phyloP scores from a whole-genome alignment of 2,113 vertebrate genomes.

The Balaeniceps rex region DNA sequence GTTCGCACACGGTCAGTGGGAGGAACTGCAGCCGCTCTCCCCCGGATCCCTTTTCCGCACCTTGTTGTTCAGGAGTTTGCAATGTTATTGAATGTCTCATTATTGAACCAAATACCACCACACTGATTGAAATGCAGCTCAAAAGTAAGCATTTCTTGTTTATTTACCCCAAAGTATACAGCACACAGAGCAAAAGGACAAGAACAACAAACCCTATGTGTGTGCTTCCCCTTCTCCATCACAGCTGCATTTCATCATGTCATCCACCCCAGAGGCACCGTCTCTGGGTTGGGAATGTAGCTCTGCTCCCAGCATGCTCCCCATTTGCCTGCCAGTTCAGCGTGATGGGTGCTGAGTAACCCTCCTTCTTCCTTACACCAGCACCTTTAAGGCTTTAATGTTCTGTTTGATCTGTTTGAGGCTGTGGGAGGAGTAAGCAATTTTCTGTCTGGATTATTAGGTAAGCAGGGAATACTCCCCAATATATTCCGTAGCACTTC shows the following conservation, averaged over 20 bases:
- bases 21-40: neutral
- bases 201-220: neutral
- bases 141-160: neutral
- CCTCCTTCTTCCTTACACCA: neutral
- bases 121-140: neutral
- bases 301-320: neutral
- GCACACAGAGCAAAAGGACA: neutral
- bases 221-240: neutral
- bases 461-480: neutral
- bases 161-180: neutral
- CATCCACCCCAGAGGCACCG: neutral
- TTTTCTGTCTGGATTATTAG: slow-evolving; percentile 14
- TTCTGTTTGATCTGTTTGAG: slow-evolving; percentile 26
- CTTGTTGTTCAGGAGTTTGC: neutral
- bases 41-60: neutral
- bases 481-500: neutral
- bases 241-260: neutral
- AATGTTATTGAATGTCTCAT: neutral
- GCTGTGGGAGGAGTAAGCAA: neutral
- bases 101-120: neutral
- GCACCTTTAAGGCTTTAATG: slow-evolving; percentile 7
- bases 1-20: neutral
- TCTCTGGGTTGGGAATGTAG: neutral
- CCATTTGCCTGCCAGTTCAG: neutral
- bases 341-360: neutral